Base-by-base conservation (phyloP, 2,888 invertebrate genomes). In the Lepidonotus clava region DNA sequence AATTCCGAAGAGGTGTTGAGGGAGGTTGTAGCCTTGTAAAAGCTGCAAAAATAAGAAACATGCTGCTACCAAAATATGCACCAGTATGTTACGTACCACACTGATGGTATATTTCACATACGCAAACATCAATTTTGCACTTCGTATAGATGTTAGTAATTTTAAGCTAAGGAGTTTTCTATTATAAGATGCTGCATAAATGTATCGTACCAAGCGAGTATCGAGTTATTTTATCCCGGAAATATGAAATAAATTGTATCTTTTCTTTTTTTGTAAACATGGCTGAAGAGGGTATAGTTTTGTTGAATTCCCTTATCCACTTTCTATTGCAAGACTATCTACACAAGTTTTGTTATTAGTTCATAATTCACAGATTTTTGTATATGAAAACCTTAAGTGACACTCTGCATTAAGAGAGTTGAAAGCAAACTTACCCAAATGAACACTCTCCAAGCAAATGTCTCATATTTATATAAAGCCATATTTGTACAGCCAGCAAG, bases 21-120 rank as follows among this genome's bases (percentile, higher is more conserved):
- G 61, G n/a, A 28, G 61, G 61, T 28, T 61, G 61, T 61, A 61
- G 61, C 28, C n/a, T 61, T 61, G 46, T 2, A 61, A 61, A 28
- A 61, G 61, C 61, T 61, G 61, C 61, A 61, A 61, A 61, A 61
- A 61, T 11, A 46, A 46, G 18, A 46, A 6, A 6, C 46, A 46
- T 61, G 24, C 61, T 61, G 61, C 61, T 61, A 61, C 61, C 5
- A 24, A 61, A n/a, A 61, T 61, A 61, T 61, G 61, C 61, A 61
- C 61, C 61, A 28, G 11, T 61, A n/a, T 18, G 46, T 46, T 18
- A 61, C 1, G 61, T 28, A 61, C n/a, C 61, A 61, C 61, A 61
- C 11, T 61, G 11, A 28, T 24, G 24, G 28, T 61, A 61, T 1
- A 61, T 2, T 61, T 5, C 28, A 61, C 2, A 4, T 61, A 28